Conservation (phyloP, 2,888 invertebrate species). For the Altica lythri region DNA sequence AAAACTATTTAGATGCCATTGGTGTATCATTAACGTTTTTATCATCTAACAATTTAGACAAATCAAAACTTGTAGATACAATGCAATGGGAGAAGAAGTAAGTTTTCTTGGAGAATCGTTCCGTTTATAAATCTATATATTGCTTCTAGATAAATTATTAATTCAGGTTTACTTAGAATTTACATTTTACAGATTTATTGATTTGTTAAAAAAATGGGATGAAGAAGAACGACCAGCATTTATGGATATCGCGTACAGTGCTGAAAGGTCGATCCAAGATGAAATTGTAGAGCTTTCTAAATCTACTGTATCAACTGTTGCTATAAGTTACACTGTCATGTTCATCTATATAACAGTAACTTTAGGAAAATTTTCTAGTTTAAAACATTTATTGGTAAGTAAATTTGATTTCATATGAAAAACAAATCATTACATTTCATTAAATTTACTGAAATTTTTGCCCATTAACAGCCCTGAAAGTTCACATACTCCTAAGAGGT, state of each 20-base stretch:
- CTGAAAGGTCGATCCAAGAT: constrained; percentile 89
- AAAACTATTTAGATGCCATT: constrained; percentile 65
- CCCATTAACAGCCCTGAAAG: no score
- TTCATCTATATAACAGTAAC: constrained; percentile 88
- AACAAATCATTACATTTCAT: no score
- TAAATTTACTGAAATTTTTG: no score
- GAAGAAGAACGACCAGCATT: constrained; percentile 61
- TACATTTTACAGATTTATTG: constrained; percentile 62
- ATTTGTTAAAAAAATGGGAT: constrained; percentile 66
- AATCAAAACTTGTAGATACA: constrained; percentile 63
- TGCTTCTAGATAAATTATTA: no score
- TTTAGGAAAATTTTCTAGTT: constrained; percentile 75
- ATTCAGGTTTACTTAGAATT: no score
- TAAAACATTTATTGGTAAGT: constrained; percentile 61
- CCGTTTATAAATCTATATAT: constrained; percentile 2
- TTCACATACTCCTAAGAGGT: no score
- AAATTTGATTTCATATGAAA: no score
- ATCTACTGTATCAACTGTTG: constrained; percentile 82
- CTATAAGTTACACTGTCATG: constrained; percentile 91
- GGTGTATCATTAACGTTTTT: constrained; percentile 79
- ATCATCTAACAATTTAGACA: constrained; percentile 70
- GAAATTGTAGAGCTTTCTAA: constrained; percentile 85
- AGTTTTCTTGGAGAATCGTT: constrained; percentile 16
- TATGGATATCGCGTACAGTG: constrained; percentile 73
- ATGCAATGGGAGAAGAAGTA: constrained; percentile 76